phyloP scores from a whole-genome alignment of 2,797 vertebrate genomes.

The Acanthis flammea region DNA sequence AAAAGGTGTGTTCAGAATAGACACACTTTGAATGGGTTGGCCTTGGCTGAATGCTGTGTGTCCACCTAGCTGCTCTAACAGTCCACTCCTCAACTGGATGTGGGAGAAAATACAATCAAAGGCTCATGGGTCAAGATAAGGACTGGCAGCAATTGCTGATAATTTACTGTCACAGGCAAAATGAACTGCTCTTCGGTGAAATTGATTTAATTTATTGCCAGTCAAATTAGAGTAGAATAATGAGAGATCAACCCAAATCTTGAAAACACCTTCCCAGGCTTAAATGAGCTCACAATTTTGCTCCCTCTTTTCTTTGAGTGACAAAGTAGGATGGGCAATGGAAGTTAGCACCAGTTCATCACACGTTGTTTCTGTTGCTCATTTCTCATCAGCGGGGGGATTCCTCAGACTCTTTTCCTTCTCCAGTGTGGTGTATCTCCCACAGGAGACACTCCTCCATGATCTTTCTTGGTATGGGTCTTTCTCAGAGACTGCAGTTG shows the following conservation, averaged over 20 bases:
- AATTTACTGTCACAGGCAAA: background rate
- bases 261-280: background rate
- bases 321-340: accelerated
- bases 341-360: accelerated
- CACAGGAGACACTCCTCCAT: background rate
- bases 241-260: background rate
- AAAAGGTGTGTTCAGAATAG: background rate
- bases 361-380: accelerated
- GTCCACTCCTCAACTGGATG: background rate
- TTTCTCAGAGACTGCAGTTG: background rate
- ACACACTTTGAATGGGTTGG: background rate
- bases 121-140: background rate
- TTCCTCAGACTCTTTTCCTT: background rate
- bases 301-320: accelerated
- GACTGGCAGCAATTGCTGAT: background rate
- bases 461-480: background rate
- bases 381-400: background rate
- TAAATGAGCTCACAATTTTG: background rate
- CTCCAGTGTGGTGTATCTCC: background rate
- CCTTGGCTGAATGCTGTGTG: accelerated
- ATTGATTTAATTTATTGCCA: background rate
- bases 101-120: background rate
- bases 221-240: background rate
- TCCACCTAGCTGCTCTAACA: background rate
- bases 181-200: background rate